These are phyloP conservation scores for Sebastes miniatus DNA, from an alignment of 2,797 vertebrate genomes.

Conservation along the genomic window DNA sequence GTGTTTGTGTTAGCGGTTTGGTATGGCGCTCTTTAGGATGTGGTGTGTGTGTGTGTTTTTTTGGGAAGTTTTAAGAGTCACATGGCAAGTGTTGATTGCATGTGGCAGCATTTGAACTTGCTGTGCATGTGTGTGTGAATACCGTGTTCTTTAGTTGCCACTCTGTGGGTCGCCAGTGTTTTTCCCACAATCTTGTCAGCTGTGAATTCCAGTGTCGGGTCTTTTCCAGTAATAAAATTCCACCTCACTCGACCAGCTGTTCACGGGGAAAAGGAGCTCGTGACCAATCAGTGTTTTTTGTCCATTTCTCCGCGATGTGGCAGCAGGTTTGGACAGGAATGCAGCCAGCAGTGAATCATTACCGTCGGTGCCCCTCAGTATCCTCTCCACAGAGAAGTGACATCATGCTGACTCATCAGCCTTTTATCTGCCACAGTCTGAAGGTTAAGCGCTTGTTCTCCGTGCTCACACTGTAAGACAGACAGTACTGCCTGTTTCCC, in stretches of 20 bases:
- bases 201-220: conserved; percentile 62
- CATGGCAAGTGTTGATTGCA: conserved; percentile 62
- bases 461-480: background rate
- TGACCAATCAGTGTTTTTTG: conserved; percentile 13
- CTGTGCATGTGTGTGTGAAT: background rate
- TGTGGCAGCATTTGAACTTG: conserved; percentile 47
- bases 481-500: conserved; percentile 1
- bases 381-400: conserved; percentile 54
- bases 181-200: conserved; percentile 61
- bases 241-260: conserved; percentile 65
- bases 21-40: conserved; percentile 56
- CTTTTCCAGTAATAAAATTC: conserved; percentile 71
- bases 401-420: conserved; percentile 67
- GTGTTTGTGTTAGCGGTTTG: conserved; percentile 59
- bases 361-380: conserved; percentile 23
- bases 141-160: background rate
- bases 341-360: conserved; percentile 64
- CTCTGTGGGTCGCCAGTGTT: conserved; percentile 40
- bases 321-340: conserved; percentile 65
- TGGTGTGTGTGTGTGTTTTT: conserved; percentile 50
- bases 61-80: conserved; percentile 67
- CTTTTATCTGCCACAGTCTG: conserved; percentile 57
- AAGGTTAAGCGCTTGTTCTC: conserved; percentile 44
- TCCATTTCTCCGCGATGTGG: conserved; percentile 42
- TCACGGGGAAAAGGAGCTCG: conserved; percentile 45